These are phyloP conservation scores for Imbricaverruca yamaguchii DNA, from an alignment of 2,888 invertebrate species.

Conservation along the genomic window DNA sequence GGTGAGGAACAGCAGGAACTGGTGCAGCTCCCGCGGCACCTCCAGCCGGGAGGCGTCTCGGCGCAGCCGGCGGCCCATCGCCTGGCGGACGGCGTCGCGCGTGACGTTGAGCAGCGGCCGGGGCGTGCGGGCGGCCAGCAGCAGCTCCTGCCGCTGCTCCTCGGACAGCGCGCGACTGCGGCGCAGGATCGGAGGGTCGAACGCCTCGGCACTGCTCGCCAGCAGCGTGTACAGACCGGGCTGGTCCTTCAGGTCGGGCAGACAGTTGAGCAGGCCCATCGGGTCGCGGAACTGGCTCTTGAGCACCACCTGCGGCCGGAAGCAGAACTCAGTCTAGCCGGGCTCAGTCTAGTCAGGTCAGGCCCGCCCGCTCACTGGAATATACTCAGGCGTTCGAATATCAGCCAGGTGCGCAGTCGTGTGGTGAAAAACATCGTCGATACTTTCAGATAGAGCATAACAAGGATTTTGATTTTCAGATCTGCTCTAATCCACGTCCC, in stretches of 20 bases:
- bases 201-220: constrained; percentile 62
- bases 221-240: constrained; percentile 49
- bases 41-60: neutral
- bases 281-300: constrained; percentile 77
- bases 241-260: constrained; percentile 55
- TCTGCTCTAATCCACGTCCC: too few species aligned
- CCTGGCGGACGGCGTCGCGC: neutral
- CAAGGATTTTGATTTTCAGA: too few species aligned
- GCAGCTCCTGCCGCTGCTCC: constrained; percentile 58
- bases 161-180: constrained; percentile 58
- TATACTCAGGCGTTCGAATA: too few species aligned
- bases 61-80: neutral
- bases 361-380: too few species aligned
- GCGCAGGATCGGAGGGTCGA: constrained; percentile 70
- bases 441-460: too few species aligned
- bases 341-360: too few species aligned
- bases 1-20: neutral
- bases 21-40: neutral
- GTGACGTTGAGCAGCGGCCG: neutral
- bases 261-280: constrained; percentile 69
- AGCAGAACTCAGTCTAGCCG: neutral
- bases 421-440: too few species aligned
- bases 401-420: too few species aligned
- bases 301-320: constrained; percentile 56
- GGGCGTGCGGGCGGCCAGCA: constrained; percentile 48